phyloP scores from a whole-genome alignment of 2,797 vertebrate genomes.

The Crocidura indochinensis region DNA sequence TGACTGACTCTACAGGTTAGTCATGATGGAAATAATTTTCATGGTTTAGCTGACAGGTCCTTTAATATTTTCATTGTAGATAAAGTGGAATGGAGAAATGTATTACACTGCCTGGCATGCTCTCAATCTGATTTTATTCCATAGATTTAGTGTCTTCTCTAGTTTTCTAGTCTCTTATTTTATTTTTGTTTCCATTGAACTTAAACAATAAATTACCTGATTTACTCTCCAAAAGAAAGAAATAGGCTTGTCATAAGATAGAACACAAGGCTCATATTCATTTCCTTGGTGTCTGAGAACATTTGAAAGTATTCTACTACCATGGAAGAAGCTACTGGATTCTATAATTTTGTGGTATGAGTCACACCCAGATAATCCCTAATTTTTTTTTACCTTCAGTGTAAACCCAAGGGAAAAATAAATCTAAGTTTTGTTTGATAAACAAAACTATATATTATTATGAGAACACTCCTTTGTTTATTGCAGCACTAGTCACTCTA shows the following conservation, averaged over 20 bases:
- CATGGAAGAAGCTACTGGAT: conserved; percentile 16
- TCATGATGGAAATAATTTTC: conserved; percentile 60
- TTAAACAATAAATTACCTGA: conserved; percentile 41
- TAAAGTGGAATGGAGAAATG: conserved; percentile 57
- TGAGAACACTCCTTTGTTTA: no score
- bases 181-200: conserved; percentile 43
- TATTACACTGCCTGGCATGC: conserved; percentile 14
- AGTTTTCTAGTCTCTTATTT: conserved; percentile 42
- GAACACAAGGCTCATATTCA: not conserved
- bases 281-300: conserved; percentile 44
- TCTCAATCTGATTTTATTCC: conserved; percentile 59
- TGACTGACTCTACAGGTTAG: conserved; percentile 55
- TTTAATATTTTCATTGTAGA: conserved; percentile 63
- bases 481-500: no score
- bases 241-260: conserved; percentile 12
- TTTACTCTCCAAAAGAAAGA: conserved; percentile 31
- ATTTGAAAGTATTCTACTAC: not conserved
- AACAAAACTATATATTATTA: not conserved
- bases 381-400: not conserved
- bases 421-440: conserved; percentile 32
- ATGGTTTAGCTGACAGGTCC: conserved; percentile 49
- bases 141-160: conserved; percentile 46
- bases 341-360: conserved; percentile 10
- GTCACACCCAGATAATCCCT: not conserved
- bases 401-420: not conserved